Base-by-base conservation (phyloP, 1,140 invertebrate genomes). In the Drosophila bifasciata region DNA sequence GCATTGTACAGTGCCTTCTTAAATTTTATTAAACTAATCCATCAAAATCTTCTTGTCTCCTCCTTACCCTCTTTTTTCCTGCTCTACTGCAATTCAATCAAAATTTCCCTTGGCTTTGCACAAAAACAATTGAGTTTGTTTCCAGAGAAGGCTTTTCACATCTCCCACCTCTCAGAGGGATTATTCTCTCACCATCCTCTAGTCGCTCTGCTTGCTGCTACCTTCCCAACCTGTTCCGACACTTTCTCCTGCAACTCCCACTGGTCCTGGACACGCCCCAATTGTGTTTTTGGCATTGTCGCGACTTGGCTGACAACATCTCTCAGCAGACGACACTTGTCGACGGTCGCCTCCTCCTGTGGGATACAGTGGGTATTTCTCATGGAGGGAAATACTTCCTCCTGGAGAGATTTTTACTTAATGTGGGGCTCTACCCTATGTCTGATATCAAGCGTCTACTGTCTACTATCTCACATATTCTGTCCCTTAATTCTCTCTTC, bases 241-340 rank as follows among this genome's bases (percentile, higher is more conserved):
- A n/a, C 21, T 40, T 23, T 19, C 52, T 25, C 23, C 17, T 41
- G 23, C 51, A 15, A 39, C 51, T 56, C 8, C 32, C 11, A 13
- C 32, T 36, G 64, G 53, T 66, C 48, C 48, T 52, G 81, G 80
- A 80, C 81, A 85, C 81, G 81, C 81, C 81, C 78, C 81, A 85
- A 85, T 85, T 86, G 81, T 85, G 81, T 85, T 85, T 86, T 85
- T 81, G 81, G 81, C 83, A 86, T 85, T 85, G 81, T 85, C 77
- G 79, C 81, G 81, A 73, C 70, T 72, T 85, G 72, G 69, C 64
- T 83, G 79, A 83, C 79, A 83, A 80, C 68, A 78, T 64, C 74
- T 63, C 79, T 60, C 79, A 72, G 53, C 69, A 77, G 79, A 69
- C 68, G 72, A 63, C 71, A 71, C 61, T 74, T 74, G 58, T 58